These are phyloP conservation scores for Dynastes tityus DNA, from an alignment of 2,888 invertebrate species.

Conservation along the genomic window DNA sequence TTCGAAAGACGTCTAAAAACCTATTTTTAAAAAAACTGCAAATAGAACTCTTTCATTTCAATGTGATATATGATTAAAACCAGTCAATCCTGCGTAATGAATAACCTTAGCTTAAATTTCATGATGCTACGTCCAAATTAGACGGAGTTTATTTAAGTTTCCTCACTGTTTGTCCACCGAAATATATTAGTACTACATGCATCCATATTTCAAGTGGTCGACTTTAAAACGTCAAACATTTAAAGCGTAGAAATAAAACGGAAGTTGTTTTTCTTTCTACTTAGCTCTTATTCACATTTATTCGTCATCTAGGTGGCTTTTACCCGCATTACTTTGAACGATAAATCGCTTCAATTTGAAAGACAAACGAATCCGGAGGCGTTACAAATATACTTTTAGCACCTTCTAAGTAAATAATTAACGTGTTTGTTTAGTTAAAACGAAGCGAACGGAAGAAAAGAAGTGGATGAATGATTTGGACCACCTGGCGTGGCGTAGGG, in stretches of 20 bases:
- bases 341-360: slow-evolving; percentile 31
- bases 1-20: too few relatives aligned
- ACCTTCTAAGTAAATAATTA: slow-evolving; percentile 43
- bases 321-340: slow-evolving; percentile 39
- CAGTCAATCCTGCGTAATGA: too few relatives aligned
- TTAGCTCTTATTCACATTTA: slow-evolving; percentile 44
- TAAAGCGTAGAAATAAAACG: slow-evolving; percentile 33
- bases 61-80: too few relatives aligned
- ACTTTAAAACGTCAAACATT: slow-evolving; percentile 36
- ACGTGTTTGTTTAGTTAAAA: slow-evolving; percentile 42
- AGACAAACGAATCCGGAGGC: slow-evolving; percentile 40
- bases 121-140: neutral
- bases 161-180: neutral
- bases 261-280: slow-evolving; percentile 45
- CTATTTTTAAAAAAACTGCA: too few relatives aligned
- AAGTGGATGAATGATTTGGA: slow-evolving; percentile 34
- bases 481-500: slow-evolving; percentile 40
- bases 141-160: neutral
- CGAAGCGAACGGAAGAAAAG: slow-evolving; percentile 1
- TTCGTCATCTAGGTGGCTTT: slow-evolving; percentile 41
- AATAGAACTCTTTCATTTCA: too few relatives aligned
- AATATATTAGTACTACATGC: slow-evolving; percentile 9
- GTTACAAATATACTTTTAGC: slow-evolving; percentile 46
- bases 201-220: slow-evolving; percentile 22
- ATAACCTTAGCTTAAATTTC: too few relatives aligned